Evolutionary conservation across 2,888 invertebrate genomes (phyloP).

Genomic region (Pristionchus exspectatus): DNA sequence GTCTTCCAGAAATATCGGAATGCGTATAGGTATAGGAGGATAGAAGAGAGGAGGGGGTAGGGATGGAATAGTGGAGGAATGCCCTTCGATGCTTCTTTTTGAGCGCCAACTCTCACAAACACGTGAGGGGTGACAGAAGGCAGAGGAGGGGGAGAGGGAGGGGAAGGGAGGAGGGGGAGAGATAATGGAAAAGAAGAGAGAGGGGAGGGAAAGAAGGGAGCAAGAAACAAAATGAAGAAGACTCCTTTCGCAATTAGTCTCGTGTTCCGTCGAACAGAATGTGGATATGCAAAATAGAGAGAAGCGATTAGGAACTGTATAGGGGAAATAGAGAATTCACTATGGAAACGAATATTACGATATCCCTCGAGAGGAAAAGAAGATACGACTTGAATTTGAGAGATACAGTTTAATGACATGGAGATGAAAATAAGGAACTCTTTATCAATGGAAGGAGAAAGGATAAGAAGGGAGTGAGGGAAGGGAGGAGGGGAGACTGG

Average conservation of each 20-base stretch:
- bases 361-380: neutral
- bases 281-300: neutral
- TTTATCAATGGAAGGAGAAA: constrained; percentile 26
- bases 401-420: neutral
- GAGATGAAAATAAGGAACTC: constrained; percentile 16
- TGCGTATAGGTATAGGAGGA: too few relatives aligned
- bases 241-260: constrained; percentile 33
- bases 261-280: neutral
- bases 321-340: neutral
- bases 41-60: neutral
- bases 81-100: constrained; percentile 48
- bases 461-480: constrained; percentile 27
- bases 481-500: constrained; percentile 1
- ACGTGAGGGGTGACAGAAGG: constrained; percentile 44
- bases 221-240: neutral
- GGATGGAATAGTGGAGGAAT: neutral
- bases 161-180: neutral
- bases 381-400: neutral
- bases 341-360: neutral
- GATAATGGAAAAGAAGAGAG: neutral
- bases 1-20: too few relatives aligned
- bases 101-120: constrained; percentile 41
- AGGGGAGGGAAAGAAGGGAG: neutral
- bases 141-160: neutral
- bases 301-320: neutral